These are phyloP conservation scores for Aethes cnicana DNA, from an alignment of 2,888 invertebrate genomes.

Conservation along the genomic window DNA sequence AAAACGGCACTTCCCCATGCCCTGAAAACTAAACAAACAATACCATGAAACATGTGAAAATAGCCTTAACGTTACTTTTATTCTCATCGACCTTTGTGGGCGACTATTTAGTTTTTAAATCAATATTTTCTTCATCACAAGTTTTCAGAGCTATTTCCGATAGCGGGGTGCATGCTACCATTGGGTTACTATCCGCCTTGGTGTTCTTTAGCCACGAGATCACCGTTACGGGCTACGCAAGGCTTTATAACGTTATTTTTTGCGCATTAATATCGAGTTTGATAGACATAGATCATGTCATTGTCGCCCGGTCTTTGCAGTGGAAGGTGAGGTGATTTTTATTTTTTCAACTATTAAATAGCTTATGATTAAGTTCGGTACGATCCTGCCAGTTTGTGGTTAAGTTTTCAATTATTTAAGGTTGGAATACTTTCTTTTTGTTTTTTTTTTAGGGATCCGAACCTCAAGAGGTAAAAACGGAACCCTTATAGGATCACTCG, in stretches of 20 bases:
- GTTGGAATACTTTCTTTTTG: too few relatives aligned
- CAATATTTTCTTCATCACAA: slow-evolving; percentile 55
- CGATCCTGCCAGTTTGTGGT: too few relatives aligned
- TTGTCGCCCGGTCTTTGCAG: slow-evolving; percentile 64
- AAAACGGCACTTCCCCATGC: background rate
- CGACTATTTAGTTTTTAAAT: slow-evolving; percentile 65
- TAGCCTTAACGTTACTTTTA: slow-evolving; percentile 49
- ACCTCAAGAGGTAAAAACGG: too few relatives aligned
- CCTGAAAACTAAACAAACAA: background rate
- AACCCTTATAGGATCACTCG: too few relatives aligned
- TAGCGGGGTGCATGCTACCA: slow-evolving; percentile 53
- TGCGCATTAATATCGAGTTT: slow-evolving; percentile 61
- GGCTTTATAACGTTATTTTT: slow-evolving; percentile 49
- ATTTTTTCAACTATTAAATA: background rate
- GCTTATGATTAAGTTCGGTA: too few relatives aligned
- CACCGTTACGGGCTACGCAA: slow-evolving; percentile 40
- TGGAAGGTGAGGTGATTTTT: slow-evolving; percentile 54
- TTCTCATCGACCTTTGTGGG: slow-evolving; percentile 52
- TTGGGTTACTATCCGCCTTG: slow-evolving; percentile 59
- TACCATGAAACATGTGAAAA: slow-evolving; percentile 52
- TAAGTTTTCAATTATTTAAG: too few relatives aligned
- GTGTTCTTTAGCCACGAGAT: slow-evolving; percentile 59
- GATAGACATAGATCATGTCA: slow-evolving; percentile 68
- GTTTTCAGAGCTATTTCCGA: slow-evolving; percentile 60
- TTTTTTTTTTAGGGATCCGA: too few relatives aligned